Percentiles rank a stretch among this genome's conserved stretches.
These are phyloP conservation scores for Hypolimnas misippus DNA, from an alignment of 2,888 invertebrate species.

Conservation along the genomic window DNA sequence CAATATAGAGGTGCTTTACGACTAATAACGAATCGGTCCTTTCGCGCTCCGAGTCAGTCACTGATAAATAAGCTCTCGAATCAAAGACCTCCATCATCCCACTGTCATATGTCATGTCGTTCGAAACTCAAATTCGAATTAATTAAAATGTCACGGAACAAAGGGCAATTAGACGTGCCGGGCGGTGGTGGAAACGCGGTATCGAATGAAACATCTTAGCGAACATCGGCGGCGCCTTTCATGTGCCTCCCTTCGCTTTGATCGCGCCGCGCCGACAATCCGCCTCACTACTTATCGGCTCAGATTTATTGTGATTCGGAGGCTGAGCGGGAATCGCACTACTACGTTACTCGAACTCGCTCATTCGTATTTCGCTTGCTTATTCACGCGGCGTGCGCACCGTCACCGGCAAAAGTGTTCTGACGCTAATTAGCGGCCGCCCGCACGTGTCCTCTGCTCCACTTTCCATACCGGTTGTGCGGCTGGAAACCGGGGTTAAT, in stretches of 20 bases:
- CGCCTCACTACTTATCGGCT: slow-evolving; percentile 82
- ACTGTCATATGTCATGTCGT: slow-evolving; percentile 35
- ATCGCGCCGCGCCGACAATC: slow-evolving; percentile 80
- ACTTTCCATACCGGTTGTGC: slow-evolving; percentile 39
- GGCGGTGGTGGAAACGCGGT: slow-evolving; percentile 69
- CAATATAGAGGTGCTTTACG: too few species aligned
- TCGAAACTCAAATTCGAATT: slow-evolving; percentile 53
- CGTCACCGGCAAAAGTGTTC: slow-evolving; percentile 56
- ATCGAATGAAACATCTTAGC: slow-evolving; percentile 65
- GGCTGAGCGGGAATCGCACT: slow-evolving; percentile 70
- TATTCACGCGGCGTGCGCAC: slow-evolving; percentile 58
- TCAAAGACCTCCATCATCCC: slow-evolving; percentile 32
- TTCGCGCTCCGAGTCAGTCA: too few species aligned
- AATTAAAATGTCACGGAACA: slow-evolving; percentile 75
- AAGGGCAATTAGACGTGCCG: slow-evolving; percentile 66
- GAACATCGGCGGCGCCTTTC: slow-evolving; percentile 73
- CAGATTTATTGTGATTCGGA: slow-evolving; percentile 83
- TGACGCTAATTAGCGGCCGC: slow-evolving; percentile 43
- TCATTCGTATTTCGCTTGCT: slow-evolving; percentile 55
- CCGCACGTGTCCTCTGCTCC: slow-evolving; percentile 42
- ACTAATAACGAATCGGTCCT: too few species aligned
- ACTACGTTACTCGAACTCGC: slow-evolving; percentile 49
- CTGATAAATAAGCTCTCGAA: slow-evolving; percentile 15
- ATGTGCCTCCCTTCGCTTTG: slow-evolving; percentile 78
- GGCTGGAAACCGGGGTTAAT: slow-evolving; percentile 20